Evolutionary conservation across 1,140 invertebrate genomes (phyloP), one percentile per base, ranked within the genome.

Genomic region (Bombus confusus): DNA sequence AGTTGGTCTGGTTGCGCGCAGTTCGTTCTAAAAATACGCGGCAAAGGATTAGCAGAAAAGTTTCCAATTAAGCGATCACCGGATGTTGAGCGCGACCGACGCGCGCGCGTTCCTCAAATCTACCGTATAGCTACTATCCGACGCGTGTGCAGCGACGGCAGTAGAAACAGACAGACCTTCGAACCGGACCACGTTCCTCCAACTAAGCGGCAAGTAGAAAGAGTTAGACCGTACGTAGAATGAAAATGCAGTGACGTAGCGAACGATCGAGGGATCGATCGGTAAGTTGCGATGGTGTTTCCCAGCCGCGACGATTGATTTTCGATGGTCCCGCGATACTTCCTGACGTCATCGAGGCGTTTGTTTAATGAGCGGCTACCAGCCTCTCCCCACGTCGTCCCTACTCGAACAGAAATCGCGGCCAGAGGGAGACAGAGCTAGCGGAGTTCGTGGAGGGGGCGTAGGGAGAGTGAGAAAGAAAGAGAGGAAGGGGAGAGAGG

Each of bases 401-500:
- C 80, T 80, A 71, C 83, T 69, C 64, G 83, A 62, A 76, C 90
- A 88, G 79, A 86, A 78, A 84, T 87, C 68, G 86, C 80, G 80
- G 68, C 81, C 37, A 87, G 75, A 89, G 90, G 57, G 87, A 85
- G 90, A 82, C 68, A 90, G 87, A 80, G 89, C 69, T 85, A 85
- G 82, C 47, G 66, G 84, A 34, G 64, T 34, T 68, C 84, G 90
- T 91, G 91, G 93, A 91, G 92, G 92, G 93, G 91, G 90, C 90
- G 92, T 93, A 89, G 91, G 88, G 92, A 92, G 93, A 92, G 91
- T 74, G 86, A 93, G 91, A 88, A 87, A 88, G 92, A 92, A 88
- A 92, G 91, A 93, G 88, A 93, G 86, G 92, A 93, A 90, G 93
- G 90, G 86, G 91, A 92, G 91, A 93, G 88, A 91, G 92, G 93